Base-by-base conservation (phyloP, 2,113 vertebrate genomes). In the Thinocorus orbignyianus region DNA sequence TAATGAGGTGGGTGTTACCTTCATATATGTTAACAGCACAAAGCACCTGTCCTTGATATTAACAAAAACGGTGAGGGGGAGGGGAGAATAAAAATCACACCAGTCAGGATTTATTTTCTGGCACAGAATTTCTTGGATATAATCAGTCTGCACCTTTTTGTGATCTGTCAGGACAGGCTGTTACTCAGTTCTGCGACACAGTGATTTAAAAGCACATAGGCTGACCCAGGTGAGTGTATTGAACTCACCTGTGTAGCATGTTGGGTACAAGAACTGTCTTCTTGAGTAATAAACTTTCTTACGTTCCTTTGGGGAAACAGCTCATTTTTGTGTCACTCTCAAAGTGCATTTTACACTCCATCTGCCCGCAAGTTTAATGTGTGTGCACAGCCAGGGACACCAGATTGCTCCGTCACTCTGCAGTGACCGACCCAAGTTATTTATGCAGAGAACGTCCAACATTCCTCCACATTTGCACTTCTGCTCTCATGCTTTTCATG, bases 1-100 rank as follows among this genome's bases (percentile, higher is more conserved):
- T n/a, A 99, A 99, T 52, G 99, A 99, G 99, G 99, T 99, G 90
- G 51, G 98, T 94, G 37, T 46, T 57, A 4, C 25, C 71, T 72
- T 88, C n/a, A 48, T 48, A 5, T 37, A 5, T 20, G 18, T 86
- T 78, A 55, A 57, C 58, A 90, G 42, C 78, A 80, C 91, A 65
- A 46, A 83, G 64, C 72, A 39, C 33, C 19, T 39, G 8, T 66
- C 76, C 51, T 66, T 88, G 61, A 31, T 14, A 54, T 1, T 16
- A 35, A 16, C 33, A 37, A 35, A 68, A 51, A 39, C 42, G 49
- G 13, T 5, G 4, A 33, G 33, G 33, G 20, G 7, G 37, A 6
- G 33, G 11, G n/a, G 55, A 14, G 39, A 20, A 30, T 26, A 65
- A 22, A 73, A 51, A 69, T 39, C 42, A 22, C 31, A 30, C 2